Evolutionary conservation across 92 coral and sea anemone genomes (phyloP), one percentile per base, ranked within the genome.

Genomic region (Zoanthus sociatus): DNA sequence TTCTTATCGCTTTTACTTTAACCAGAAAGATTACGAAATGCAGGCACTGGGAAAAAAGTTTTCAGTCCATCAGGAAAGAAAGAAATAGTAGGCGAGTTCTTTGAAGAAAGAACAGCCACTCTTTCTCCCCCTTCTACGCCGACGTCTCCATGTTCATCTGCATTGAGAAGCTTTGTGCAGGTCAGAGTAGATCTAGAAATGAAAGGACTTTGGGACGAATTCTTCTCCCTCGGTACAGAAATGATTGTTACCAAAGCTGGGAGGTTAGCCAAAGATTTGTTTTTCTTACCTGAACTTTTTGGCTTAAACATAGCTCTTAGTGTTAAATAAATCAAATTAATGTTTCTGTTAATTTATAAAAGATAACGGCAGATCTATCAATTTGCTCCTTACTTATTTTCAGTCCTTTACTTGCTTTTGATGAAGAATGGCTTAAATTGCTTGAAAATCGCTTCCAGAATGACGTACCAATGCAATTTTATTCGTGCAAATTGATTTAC

Each of bases 221-320:
- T 97, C 75, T 93, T 88, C 79, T 56, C 98, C 5, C 92, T 97
- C 74, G 99, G 99, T 32, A 97, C 99, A 14, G 99, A 97, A 89
- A 97, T 97, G 99, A 97, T 97, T 16, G 99, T 97, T 18, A 97
- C 99, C 10, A 97, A 97, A 76, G 99, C 99, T 63, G 99, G 99
- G 86, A 95, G 99, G 99, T 97, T 67, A 87, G 98, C 84, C 58
- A 37, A 45, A 44, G 50, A 60, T 71, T 67, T 81, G 66, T 75
- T 73, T 17, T 58, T 60, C 46, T 86, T 77, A 69, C 86, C 66
- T 30, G 37, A 45, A 63, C 33, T 75, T 82, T 75, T 76, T 61
- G 79, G 79, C 87, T 88, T 47, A 18, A 14, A 42, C 42, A 82
- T 42, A 71, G 56, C 66, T 51, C 79, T 71, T 33, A 78, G 63